phyloP scores from a whole-genome alignment of 2,888 invertebrate genomes.

The Leptodirus hochenwartii region DNA sequence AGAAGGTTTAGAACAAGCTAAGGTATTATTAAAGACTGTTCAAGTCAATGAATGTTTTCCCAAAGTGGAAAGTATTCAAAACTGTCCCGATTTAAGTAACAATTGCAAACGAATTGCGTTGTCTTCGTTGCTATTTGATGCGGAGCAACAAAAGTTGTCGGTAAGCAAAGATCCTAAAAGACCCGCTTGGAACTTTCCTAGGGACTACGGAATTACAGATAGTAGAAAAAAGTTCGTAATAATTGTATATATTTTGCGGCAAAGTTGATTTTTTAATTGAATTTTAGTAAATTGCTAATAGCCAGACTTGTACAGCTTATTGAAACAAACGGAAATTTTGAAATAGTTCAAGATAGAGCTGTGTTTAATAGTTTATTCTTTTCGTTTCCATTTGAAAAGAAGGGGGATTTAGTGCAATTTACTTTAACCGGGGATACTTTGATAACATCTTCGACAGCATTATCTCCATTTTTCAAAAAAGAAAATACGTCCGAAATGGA shows the following conservation, averaged over 20 bases:
- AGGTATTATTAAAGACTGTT: constrained; percentile 63
- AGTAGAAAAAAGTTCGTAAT: constrained; percentile 44
- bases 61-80: constrained; percentile 31
- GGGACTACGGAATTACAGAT: constrained; percentile 56
- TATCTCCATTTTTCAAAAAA: constrained; percentile 33
- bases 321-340: constrained; percentile 39
- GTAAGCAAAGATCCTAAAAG: constrained; percentile 48
- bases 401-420: constrained; percentile 43
- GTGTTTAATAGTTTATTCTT: constrained; percentile 39
- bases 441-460: constrained; percentile 40
- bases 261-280: constrained; percentile 9
- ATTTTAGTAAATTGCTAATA: constrained; percentile 43
- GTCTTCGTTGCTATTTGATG: constrained; percentile 53
- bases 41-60: constrained; percentile 43
- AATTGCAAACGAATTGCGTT: constrained; percentile 40
- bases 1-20: constrained; percentile 60
- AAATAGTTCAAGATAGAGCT: constrained; percentile 35
- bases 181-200: constrained; percentile 52
- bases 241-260: constrained; percentile 3
- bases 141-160: constrained; percentile 59
- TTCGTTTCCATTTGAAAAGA: constrained; percentile 38
- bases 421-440: constrained; percentile 44
- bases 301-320: constrained; percentile 48
- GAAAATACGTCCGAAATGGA: constrained; percentile 30
- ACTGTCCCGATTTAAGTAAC: constrained; percentile 34